Conservation (phyloP, 2,888 invertebrate genomes). For the Lochmaea crataegi region DNA sequence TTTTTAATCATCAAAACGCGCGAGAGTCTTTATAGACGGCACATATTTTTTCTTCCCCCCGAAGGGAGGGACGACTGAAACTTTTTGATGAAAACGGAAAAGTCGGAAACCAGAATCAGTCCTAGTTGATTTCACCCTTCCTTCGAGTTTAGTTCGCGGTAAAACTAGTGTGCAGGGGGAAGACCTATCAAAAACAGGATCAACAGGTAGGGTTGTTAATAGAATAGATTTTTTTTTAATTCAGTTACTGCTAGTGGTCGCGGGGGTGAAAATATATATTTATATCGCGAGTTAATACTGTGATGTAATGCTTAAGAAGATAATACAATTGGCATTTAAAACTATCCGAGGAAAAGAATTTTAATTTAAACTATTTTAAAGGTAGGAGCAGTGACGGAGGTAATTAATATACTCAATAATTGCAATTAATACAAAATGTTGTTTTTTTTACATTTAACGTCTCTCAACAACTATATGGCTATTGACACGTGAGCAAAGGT, state of each 20-base stretch:
- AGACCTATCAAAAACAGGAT: slow-evolving; percentile 32
- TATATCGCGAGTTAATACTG: not conserved
- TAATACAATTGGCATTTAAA: not conserved
- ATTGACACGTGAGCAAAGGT: no score
- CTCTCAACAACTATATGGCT: no score
- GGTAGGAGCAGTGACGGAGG: no score
- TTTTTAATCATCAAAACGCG: no score
- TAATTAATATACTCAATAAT: no score
- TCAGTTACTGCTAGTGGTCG: slow-evolving; percentile 28
- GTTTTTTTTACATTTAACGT: no score
- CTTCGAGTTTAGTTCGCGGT: slow-evolving; percentile 24
- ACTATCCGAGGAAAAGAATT: not conserved
- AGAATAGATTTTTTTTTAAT: slow-evolving; percentile 36
- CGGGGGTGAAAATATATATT: not conserved
- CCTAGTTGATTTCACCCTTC: slow-evolving; percentile 34
- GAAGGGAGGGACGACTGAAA: slow-evolving; percentile 21
- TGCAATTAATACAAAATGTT: no score
- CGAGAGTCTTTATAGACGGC: not conserved
- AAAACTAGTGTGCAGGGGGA: slow-evolving; percentile 32
- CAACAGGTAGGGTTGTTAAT: slow-evolving; percentile 39
- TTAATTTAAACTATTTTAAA: not conserved
- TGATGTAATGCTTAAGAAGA: slow-evolving; percentile 11
- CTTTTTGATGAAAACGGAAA: slow-evolving; percentile 27
- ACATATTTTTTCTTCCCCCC: slow-evolving; percentile 27
- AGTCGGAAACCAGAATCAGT: slow-evolving; percentile 26